Base-by-base conservation (phyloP, 2,797 vertebrate genomes). In the Lepidocolaptes lacrymiger region DNA sequence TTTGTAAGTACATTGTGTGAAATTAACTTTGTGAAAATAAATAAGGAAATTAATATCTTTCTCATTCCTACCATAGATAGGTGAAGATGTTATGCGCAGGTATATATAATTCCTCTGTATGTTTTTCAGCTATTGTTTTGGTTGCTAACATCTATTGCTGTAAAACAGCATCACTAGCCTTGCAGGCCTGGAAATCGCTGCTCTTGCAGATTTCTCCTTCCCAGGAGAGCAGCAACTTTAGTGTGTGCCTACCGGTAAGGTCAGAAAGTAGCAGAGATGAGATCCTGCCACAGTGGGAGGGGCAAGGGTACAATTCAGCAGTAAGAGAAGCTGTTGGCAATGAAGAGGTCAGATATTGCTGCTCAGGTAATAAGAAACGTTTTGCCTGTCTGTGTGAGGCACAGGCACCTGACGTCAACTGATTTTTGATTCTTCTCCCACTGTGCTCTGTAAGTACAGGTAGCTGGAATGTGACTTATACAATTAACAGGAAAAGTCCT, bases 351-450 rank as follows among this genome's bases (percentile, higher is more conserved):
- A 32, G 24, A 7, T 36, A 34, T 34, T n/a, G 13, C 26, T 58
- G 37, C 17, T 89, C 37, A 46, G 55, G 43, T n/a, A 66, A 51
- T 52, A 30, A 69, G 37, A 89, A 83, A 54, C 2, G 0, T 62
- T 93, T 66, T 51, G 10, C 19, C 23, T 61, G 19, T 74, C 56
- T 30, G 28, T 27, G 27, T 62, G 51, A 88, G 34, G 27, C 15
- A 46, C 14, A 43, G 21, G 9, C 41, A 32, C 21, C 28, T 52
- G 26, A 22, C 0, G 0, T 62, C 63, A 69, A 32, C 30, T 63
- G 36, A 32, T 26, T 62, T 74, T 83, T 86, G 41, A 37, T 62
- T 62, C 63, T 77, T 88, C 37, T 83, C 18, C n/a, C 28, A 5
- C 32, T 18, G 59, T 52, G 18, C 39, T 69, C 77, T 54, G 7